These are phyloP conservation scores for Drosophila melanogaster DNA, from an alignment of 1,140 invertebrate species.

Conservation along the genomic window DNA sequence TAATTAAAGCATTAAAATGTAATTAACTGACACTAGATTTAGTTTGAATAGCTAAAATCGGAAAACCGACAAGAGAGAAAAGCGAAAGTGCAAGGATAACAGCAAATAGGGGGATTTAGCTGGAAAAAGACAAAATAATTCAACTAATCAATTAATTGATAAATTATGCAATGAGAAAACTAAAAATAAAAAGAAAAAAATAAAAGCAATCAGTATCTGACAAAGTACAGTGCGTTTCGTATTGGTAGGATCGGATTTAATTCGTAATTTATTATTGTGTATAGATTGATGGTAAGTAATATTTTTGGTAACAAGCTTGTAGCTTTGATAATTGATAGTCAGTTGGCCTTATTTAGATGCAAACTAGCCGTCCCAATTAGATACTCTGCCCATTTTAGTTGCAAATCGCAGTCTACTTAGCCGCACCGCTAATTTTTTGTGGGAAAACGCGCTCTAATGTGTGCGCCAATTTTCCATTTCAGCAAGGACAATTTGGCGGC, in stretches of 20 bases:
- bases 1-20: slow-evolving; percentile 78
- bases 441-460: slow-evolving; percentile 32
- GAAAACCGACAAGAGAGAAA: slow-evolving; percentile 4
- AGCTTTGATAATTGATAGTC: neutral
- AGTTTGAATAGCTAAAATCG: slow-evolving; percentile 71
- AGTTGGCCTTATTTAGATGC: neutral
- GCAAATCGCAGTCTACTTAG: slow-evolving; percentile 2
- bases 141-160: slow-evolving; percentile 76
- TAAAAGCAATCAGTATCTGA: slow-evolving; percentile 39
- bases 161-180: slow-evolving; percentile 66
- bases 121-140: slow-evolving; percentile 32
- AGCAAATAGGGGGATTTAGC: slow-evolving; percentile 51
- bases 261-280: neutral
- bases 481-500: slow-evolving; percentile 76
- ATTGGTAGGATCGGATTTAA: neutral
- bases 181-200: slow-evolving; percentile 71
- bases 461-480: slow-evolving; percentile 38
- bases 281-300: neutral
- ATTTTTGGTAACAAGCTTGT: neutral
- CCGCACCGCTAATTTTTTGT: slow-evolving; percentile 6
- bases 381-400: slow-evolving; percentile 1
- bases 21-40: slow-evolving; percentile 74
- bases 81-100: slow-evolving; percentile 54
- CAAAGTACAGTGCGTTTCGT: slow-evolving; percentile 1
- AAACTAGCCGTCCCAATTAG: neutral